Conservation (phyloP, 2,888 invertebrate species). For the Caenorhabditis sp. region DNA sequence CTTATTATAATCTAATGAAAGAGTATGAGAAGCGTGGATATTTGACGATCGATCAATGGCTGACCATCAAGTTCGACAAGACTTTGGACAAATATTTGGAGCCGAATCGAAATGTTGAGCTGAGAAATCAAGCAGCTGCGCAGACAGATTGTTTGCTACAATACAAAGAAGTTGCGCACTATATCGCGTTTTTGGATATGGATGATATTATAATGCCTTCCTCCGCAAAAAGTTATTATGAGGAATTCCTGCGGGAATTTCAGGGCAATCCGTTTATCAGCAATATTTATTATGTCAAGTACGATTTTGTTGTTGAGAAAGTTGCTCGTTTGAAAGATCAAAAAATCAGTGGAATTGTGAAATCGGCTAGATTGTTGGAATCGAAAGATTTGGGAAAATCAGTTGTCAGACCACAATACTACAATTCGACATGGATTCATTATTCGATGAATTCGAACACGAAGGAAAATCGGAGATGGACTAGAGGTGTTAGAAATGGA, state of each 20-base stretch:
- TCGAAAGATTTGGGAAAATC: conserved; percentile 29
- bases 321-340: conserved; percentile 16
- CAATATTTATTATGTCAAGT: neutral
- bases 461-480: conserved; percentile 8
- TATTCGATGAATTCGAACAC: conserved; percentile 22
- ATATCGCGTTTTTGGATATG: conserved; percentile 46
- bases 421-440: conserved; percentile 32
- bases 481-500: conserved; percentile 6
- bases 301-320: neutral
- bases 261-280: neutral
- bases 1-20: conserved; percentile 8
- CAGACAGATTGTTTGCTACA: conserved; percentile 51
- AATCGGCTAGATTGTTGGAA: conserved; percentile 13
- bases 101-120: conserved; percentile 47
- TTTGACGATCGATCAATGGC: conserved; percentile 41
- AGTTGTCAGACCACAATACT: conserved; percentile 22
- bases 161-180: conserved; percentile 40
- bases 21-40: conserved; percentile 25
- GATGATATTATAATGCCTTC: conserved; percentile 50
- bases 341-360: conserved; percentile 16
- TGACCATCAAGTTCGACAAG: conserved; percentile 29
- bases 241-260: conserved; percentile 29
- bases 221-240: conserved; percentile 38
- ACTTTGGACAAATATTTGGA: conserved; percentile 38
- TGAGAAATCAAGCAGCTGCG: conserved; percentile 48